Percentiles rank a stretch among this genome's conserved stretches.
phyloP scores from a whole-genome alignment of 2,888 invertebrate species.

The Teleogryllus oceanicus region DNA sequence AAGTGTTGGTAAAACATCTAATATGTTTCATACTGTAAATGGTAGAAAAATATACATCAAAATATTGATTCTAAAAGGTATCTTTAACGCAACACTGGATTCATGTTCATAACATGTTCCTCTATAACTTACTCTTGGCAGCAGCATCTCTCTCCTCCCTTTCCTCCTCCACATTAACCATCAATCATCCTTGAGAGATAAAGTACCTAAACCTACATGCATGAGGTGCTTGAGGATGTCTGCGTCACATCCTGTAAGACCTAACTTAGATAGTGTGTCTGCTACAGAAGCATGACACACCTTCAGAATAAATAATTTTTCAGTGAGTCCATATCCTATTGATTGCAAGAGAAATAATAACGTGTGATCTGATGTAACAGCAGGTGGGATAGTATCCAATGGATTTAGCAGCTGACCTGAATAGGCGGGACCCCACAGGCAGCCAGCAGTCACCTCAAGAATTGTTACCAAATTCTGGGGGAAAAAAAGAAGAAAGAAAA shows the following conservation, averaged over 20 bases:
- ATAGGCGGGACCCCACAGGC: constrained; percentile 41
- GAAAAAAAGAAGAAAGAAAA: not conserved
- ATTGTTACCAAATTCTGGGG: constrained; percentile 41
- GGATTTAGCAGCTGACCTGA: constrained; percentile 38
- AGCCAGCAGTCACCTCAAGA: constrained; percentile 39
- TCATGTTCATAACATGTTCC: no score
- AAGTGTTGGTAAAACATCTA: no score
- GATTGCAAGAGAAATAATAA: constrained; percentile 39
- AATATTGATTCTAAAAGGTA: no score
- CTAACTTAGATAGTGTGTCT: constrained; percentile 29
- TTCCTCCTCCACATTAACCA: no score
- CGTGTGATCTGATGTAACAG: constrained; percentile 38
- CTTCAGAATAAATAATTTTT: constrained; percentile 41
- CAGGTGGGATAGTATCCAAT: constrained; percentile 29
- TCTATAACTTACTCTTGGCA: no score
- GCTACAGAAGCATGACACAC: constrained; percentile 27
- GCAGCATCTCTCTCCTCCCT: no score
- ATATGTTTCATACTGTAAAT: no score
- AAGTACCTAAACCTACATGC: no score
- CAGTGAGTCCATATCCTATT: constrained; percentile 39
- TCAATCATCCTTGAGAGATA: no score
- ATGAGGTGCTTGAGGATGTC: constrained; percentile 36
- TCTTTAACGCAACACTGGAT: no score
- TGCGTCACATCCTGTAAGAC: constrained; percentile 36
- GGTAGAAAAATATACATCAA: no score